These are phyloP conservation scores for Phoxinus dragarum DNA, from an alignment of 2,797 vertebrate genomes.

Conservation along the genomic window DNA sequence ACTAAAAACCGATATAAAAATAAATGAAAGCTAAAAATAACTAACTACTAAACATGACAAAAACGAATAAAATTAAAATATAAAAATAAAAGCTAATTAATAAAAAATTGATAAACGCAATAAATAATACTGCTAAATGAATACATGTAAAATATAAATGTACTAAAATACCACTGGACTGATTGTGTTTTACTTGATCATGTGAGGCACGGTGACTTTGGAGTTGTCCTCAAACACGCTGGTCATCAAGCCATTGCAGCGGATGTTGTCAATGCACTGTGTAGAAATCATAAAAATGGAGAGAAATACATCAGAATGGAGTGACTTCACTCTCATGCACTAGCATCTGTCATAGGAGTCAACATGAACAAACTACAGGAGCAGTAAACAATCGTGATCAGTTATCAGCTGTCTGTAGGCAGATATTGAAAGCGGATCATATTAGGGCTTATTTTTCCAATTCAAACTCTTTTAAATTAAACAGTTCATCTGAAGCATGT, in stretches of 20 bases:
- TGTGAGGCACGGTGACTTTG: constrained; percentile 89
- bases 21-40: not conserved
- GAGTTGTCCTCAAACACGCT: constrained; percentile 91
- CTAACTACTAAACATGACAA: not conserved
- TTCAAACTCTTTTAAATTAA: not conserved
- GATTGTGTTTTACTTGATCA: constrained; percentile 86
- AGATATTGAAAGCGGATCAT: not conserved
- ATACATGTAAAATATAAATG: not conserved
- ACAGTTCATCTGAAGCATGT: not conserved
- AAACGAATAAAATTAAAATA: not conserved
- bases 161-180: not conserved
- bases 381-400: not conserved
- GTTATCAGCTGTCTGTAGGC: not conserved
- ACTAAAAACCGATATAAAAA: not conserved
- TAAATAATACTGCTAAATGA: not conserved
- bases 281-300: not conserved
- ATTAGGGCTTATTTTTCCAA: not conserved
- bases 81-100: not conserved
- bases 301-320: constrained; percentile 10
- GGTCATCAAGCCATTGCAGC: constrained; percentile 90
- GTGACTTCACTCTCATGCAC: constrained; percentile 7
- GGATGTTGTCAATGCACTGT: constrained; percentile 90
- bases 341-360: not conserved
- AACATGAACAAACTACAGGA: not conserved
- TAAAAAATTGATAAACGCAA: not conserved